Conservation (phyloP, 30 jellyfish, hydroid and myxozoan genomes). For the Aurelia sp. region DNA sequence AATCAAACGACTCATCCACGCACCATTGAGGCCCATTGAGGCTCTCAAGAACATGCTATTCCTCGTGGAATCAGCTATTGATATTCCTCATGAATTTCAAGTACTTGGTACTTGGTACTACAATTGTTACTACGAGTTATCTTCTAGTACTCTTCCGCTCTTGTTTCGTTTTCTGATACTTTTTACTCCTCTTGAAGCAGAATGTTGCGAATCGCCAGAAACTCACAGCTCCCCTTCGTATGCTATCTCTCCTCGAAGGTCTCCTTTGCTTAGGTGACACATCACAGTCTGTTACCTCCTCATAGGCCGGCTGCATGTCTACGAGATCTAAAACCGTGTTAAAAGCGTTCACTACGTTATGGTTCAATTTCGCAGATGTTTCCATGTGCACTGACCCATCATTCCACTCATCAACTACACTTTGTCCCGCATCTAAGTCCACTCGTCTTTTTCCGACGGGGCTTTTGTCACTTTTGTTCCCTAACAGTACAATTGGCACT, state of each 20-base stretch:
- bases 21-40: no score
- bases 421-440: conserved; percentile 39
- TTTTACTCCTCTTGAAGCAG: conserved; percentile 46
- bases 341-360: conserved; percentile 75
- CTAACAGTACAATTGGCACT: conserved; percentile 83
- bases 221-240: conserved; percentile 42
- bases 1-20: no score
- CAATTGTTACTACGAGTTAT: no score
- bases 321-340: conserved; percentile 65
- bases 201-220: conserved; percentile 30
- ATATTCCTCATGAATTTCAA: no score
- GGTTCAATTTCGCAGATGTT: conserved; percentile 89
- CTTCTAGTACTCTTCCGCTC: not conserved
- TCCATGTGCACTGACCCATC: conserved; percentile 62
- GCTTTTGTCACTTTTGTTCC: conserved; percentile 81
- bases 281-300: conserved; percentile 42
- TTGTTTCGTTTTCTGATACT: conserved; percentile 12
- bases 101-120: no score
- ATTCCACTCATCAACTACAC: conserved; percentile 59
- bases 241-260: conserved; percentile 36
- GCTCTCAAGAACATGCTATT: no score
- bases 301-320: conserved; percentile 73
- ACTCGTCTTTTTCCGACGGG: conserved; percentile 60
- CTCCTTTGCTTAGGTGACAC: conserved; percentile 10
- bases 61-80: no score